These are phyloP conservation scores for Tipula helvola DNA, from an alignment of 2,888 invertebrate genomes.

Conservation along the genomic window DNA sequence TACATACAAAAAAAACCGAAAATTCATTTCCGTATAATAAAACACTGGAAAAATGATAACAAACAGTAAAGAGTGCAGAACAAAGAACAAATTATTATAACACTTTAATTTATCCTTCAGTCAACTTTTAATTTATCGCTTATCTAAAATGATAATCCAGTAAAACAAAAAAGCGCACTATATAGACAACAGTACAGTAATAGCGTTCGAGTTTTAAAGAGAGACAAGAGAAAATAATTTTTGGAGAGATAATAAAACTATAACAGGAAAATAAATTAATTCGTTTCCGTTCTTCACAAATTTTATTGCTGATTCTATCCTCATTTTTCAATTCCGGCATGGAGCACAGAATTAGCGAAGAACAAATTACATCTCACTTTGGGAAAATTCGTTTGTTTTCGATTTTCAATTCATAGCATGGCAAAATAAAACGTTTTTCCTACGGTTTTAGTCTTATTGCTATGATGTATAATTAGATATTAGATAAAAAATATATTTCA, in stretches of 20 bases:
- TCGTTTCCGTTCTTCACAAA: not conserved
- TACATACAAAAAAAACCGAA: not conserved
- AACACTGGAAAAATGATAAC: not conserved
- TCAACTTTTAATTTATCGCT: not conserved
- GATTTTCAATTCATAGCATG: not conserved
- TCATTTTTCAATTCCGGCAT: not conserved
- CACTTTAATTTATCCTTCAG: not conserved
- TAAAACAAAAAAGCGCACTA: not conserved
- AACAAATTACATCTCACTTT: not conserved
- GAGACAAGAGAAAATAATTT: not conserved
- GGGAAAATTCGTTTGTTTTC: not conserved
- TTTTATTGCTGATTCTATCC: not conserved
- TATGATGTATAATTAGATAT: too few relatives aligned
- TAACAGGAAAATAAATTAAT: not conserved
- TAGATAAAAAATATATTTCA: too few relatives aligned
- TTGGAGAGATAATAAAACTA: not conserved
- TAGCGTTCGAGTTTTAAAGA: not conserved
- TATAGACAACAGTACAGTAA: not conserved
- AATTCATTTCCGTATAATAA: not conserved
- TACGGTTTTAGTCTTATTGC: too few relatives aligned
- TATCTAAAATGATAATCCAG: not conserved
- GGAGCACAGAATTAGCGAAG: not conserved
- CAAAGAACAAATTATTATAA: not conserved
- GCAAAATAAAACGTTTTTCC: not conserved
- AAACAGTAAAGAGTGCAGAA: not conserved